These are phyloP conservation scores for Solenopsis fugax DNA, from an alignment of 1,140 invertebrate species.

Conservation along the genomic window DNA sequence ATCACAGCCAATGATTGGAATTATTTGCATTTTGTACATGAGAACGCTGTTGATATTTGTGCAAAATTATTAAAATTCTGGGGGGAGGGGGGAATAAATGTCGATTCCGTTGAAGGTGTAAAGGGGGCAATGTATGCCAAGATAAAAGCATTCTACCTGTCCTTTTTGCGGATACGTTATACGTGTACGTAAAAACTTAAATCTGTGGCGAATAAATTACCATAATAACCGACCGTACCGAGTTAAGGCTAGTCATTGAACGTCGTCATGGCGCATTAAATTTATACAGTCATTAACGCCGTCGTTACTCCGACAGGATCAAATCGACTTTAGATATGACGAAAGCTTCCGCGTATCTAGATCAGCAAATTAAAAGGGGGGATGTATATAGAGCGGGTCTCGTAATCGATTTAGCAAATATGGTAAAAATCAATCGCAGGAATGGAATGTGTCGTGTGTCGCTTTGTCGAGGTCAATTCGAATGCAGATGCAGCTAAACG, in stretches of 20 bases:
- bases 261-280: slow-evolving; percentile 40
- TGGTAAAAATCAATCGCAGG: background rate
- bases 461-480: background rate
- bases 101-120: background rate
- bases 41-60: background rate
- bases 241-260: slow-evolving; percentile 41
- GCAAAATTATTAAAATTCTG: slow-evolving; percentile 3
- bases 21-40: background rate
- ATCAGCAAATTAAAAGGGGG: background rate
- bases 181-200: slow-evolving; percentile 33
- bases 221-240: slow-evolving; percentile 32
- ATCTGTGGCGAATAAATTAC: slow-evolving; percentile 45
- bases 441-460: background rate
- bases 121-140: background rate
- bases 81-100: background rate
- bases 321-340: slow-evolving; percentile 13
- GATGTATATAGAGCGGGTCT: background rate
- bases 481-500: background rate
- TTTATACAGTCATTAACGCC: slow-evolving; percentile 46
- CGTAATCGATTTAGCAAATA: background rate
- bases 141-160: slow-evolving; percentile 6
- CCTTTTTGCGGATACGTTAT: background rate
- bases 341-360: background rate
- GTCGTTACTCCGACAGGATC: slow-evolving; percentile 11
- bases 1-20: background rate